Base-by-base conservation (phyloP, 1,140 invertebrate genomes). In the Subanguina moxae region DNA sequence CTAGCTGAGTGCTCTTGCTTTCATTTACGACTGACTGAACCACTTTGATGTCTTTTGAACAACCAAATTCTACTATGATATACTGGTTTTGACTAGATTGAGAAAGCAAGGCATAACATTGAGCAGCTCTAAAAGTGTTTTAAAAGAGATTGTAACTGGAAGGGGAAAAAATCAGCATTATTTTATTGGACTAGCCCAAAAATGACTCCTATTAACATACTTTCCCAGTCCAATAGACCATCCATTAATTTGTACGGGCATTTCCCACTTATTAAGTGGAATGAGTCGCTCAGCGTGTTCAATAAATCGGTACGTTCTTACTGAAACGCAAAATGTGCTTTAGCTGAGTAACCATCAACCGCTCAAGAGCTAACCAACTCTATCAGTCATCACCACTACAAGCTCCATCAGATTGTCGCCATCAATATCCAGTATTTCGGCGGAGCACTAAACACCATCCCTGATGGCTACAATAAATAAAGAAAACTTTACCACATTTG, bases 371-470 rank as follows among this genome's bases (percentile, higher is more conserved):
- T 70, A 59, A 78, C 78, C 76, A 19, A 82, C 80, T 46, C 80
- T 23, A 58, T 80, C 78, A 19, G 78, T 80, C 78, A 80, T 74
- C 28, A 73, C 56, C 5, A 80, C 79, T 7, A 82, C 46, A 57
- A 80, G 48, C 43, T 80, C 78, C 1, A 25, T 58, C 13, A 58
- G 27, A n/a, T 63, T 70, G 52, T 82, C 79, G 9, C 58, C 56
- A 52, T 80, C 80, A 56, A 80, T 57, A 58, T 80, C 78, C 7
- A 79, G 28, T 57, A 82, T 67, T 27, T 80, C 28, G 13, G 76
- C 76, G 21, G 73, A 64, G 43, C 69, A 65, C 48, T 52, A 15
- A 52, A 52, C 3, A 52, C 11, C 32, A 5, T 38, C 3, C 32
- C 11, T 38, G 3, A 38, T 38, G 11, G 32, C 3, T 38, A 11